Base-by-base conservation (phyloP, 2,888 invertebrate genomes). In the Polylopha cassiicola region DNA sequence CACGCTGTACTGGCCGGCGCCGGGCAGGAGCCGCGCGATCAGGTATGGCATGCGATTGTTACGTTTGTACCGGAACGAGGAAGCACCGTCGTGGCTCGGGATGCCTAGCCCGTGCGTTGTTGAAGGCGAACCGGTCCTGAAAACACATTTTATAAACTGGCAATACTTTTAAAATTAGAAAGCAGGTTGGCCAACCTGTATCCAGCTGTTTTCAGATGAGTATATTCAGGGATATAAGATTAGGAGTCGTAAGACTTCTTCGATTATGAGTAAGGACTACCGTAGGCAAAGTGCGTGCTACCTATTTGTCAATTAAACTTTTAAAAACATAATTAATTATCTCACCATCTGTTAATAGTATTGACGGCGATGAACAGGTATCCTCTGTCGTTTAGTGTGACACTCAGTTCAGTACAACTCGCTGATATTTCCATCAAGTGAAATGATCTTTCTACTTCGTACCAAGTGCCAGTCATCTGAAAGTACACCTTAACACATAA, bases 401-500 rank as follows among this genome's bases (percentile, higher is more conserved):
- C 86, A 54, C 89, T 86, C 20, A 93, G 69, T 48, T 88, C 87
- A 1, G 91, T 91, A 69, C 92, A 93, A 53, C 90, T 90, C 5
- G 90, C 87, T 1, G 90, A 84, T 24, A 92, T 76, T 77, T 93
- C 92, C 59, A 92, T 89, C 44, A 92, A 67, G 68, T 92, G 92
- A 73, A 93, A 93, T 0, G 92, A 91, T 26, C 92, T 82, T 68
- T 93, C 92, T 38, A 93, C 89, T 73, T 93, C 92, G 61, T 87
- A 92, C 93, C 92, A 93, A 20, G 82, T 86, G 41, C 91, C 91
- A 47, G 88, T 79, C 67, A 92, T 90, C 87, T 92, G 63, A 0
- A 24, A 46, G 17, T 4, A 7, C 16, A 7, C 15, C 9, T n/a
- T n/a, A n/a, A n/a, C n/a, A n/a, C n/a, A n/a, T n/a, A n/a, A n/a